Evolutionary conservation across 1,140 invertebrate species (phyloP).

Genomic region (Panulirus ornatus): DNA sequence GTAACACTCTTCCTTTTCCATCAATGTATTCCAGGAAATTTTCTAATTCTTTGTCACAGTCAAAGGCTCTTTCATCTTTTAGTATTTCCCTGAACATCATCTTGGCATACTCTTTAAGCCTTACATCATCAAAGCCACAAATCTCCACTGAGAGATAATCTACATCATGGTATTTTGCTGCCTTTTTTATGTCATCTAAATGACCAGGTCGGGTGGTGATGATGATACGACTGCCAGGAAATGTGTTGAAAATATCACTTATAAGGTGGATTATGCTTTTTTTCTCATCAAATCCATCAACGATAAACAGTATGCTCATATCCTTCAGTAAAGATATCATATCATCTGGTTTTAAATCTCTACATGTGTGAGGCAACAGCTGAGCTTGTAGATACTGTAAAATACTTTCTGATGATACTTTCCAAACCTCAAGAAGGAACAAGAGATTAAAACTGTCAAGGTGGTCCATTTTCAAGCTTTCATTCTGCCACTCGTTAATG

Average conservation of each 20-base stretch:
- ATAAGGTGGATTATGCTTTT: background rate
- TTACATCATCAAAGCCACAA: constrained; percentile 5
- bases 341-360: background rate
- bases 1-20: constrained; percentile 17
- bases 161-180: background rate
- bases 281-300: constrained; percentile 28
- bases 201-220: constrained; percentile 17
- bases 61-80: background rate
- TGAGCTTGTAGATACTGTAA: background rate
- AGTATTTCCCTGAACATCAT: background rate
- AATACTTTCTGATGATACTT: background rate
- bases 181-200: background rate
- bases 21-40: background rate
- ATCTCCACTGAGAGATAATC: background rate
- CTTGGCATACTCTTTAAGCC: background rate
- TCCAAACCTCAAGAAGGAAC: constrained; percentile 8
- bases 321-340: background rate
- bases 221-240: background rate
- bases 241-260: constrained; percentile 20
- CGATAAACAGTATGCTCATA: background rate
- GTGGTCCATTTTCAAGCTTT: background rate
- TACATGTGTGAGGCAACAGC: background rate
- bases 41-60: background rate
- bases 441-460: background rate
- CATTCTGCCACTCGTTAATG: background rate